Percentiles rank a stretch among this genome's conserved stretches.
Evolutionary conservation across 30 jellyfish, hydroid and myxozoan species (phyloP).

Genomic region (Pelagia noctiluca): DNA sequence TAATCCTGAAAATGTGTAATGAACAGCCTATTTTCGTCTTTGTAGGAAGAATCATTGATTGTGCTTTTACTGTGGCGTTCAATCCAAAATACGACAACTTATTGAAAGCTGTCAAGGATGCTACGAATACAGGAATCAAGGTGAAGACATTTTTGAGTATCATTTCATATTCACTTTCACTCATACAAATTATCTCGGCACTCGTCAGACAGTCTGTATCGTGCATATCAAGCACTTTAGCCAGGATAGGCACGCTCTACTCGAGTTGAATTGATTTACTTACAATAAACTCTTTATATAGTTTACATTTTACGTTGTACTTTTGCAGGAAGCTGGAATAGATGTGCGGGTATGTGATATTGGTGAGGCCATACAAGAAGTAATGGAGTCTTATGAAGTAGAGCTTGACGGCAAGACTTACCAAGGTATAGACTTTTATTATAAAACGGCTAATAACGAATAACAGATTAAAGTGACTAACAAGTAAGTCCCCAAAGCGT

Average conservation of each 20-base stretch:
- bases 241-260: no score
- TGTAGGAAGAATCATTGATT: conserved; percentile 94
- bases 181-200: no score
- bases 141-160: conserved; percentile 37
- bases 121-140: conserved; percentile 98
- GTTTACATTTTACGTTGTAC: neutral
- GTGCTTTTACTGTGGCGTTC: conserved; percentile 99
- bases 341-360: conserved; percentile 99
- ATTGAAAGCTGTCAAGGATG: conserved; percentile 93
- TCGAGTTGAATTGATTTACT: no score
- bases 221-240: no score
- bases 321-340: conserved; percentile 95
- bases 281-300: no score
- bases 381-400: conserved; percentile 98
- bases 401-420: conserved; percentile 97
- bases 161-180: no score
- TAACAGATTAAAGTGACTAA: no score
- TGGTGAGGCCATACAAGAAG: conserved; percentile 99
- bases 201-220: no score
- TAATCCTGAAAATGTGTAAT: no score
- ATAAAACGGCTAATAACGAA: neutral
- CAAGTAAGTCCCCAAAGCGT: no score
- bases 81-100: conserved; percentile 96
- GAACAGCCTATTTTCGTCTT: neutral
- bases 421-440: conserved; percentile 65